Conservation (phyloP, 1,140 invertebrate species). For the Lepidostoma basale region DNA sequence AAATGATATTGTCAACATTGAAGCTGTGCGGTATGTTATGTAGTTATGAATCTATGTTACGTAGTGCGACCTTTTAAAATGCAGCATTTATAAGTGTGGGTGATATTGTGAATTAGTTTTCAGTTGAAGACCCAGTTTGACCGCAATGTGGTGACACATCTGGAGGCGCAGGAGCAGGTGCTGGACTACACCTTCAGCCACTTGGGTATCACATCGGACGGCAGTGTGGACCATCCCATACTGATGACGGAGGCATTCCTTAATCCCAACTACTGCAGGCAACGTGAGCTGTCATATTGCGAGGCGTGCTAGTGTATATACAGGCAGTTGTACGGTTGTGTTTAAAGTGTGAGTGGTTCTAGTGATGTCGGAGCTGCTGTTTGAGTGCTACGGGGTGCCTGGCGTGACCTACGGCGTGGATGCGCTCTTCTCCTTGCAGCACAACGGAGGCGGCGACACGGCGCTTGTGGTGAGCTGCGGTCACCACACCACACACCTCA, state of each 20-base stretch:
- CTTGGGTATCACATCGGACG: constrained; percentile 84
- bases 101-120: no score
- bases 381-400: constrained; percentile 92
- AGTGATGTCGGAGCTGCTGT: constrained; percentile 95
- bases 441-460: constrained; percentile 68
- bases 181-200: constrained; percentile 91
- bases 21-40: constrained; percentile 73
- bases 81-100: no score
- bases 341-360: no score
- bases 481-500: constrained; percentile 86
- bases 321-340: no score
- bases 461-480: constrained; percentile 84
- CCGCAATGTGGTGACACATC: constrained; percentile 90
- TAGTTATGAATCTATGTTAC: background rate
- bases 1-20: constrained; percentile 92
- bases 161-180: constrained; percentile 91
- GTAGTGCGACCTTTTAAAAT: no score
- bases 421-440: constrained; percentile 78
- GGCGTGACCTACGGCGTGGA: constrained; percentile 87
- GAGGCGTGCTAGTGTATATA: no score
- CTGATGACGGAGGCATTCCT: constrained; percentile 88
- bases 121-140: constrained; percentile 92
- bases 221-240: constrained; percentile 81
- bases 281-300: no score
- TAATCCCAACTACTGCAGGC: constrained; percentile 90